Evolutionary conservation across 1,140 invertebrate genomes (phyloP), one percentile per base, ranked within the genome.

Genomic region (Cryptotermes secundus): DNA sequence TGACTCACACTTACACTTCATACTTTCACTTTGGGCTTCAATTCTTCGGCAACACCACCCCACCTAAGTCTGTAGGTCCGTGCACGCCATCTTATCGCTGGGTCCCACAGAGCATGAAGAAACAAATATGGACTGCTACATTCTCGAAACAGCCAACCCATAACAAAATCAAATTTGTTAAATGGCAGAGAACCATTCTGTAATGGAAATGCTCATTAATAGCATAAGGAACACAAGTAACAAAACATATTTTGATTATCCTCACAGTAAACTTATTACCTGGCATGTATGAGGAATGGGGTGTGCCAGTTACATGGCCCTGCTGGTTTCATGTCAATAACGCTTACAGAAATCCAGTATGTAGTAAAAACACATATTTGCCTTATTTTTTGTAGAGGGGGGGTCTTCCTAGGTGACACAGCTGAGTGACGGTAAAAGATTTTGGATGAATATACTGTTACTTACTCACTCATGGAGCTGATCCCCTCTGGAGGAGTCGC

Each of bases 81-180:
- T 87, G 96, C 95, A 86, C 98, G 92, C 98, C 98, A 99, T 88
- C 94, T 93, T 87, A 99, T 97, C 65, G 94, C 93, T 2, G 96
- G 96, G 90, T 96, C 94, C 84, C 89, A 89, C 82, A 98, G 91
- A 81, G 98, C 97, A 87, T 95, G 93, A 49, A 96, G 89, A 87
- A 98, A 97, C 65, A 99, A 91, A 88, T 96, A 97, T 7, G 98
- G 95, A 81, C 97, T 96, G 83, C 95, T 95, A 14, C 94, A 91
- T 91, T 99, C 99, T 81, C 97, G 94, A 88, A 99, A 95, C 83
- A 98, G 89, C 99, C 99, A 99, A n/a, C 95, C 97, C 80, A 98
- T 92, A 9, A 99, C 93, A 90, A 98, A 99, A 89, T 99, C 96
- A 87, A 97, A 95, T 91, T 99, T 97, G 87, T 95, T 97, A 90